Base-by-base conservation (phyloP, 92 coral and sea anemone genomes). In the Montipora capitata region DNA sequence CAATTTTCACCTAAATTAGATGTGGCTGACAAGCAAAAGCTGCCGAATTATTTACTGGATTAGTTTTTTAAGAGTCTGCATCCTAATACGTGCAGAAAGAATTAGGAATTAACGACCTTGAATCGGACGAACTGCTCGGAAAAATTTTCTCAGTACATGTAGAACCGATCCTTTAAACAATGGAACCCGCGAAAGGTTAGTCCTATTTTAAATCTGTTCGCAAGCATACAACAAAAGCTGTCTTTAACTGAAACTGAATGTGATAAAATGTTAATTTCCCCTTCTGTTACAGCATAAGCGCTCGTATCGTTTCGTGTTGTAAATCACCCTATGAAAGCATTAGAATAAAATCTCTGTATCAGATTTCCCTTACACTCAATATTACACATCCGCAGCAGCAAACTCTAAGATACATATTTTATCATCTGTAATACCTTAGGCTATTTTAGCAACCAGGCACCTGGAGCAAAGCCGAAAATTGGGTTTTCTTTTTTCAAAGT, bases 231-330 rank as follows among this genome's bases (percentile, higher is more conserved):
- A 72, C 20, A 2, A 17, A 8, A 12, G 61, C 8, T 3, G 61
- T 6, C 49, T 2, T 20, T 16, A 52, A 61, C 14, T 77, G 71
- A 59, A 72, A 44, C 39, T 82, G 79, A 42, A 83, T 72, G 57
- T 83, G 87, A 83, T 83, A 72, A 83, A 83, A 83, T 72, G 58
- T 61, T 72, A 72, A 83, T 83, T 83, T 83, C 87, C 87, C 79
- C 63, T 59, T 45, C 41, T 72, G 16, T 83, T 72, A 62, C 57
- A 77, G 59, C 45, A 61, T 42, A 45, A 83, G 79, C 44, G 20
- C 39, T 83, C 51, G 61, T 58, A 61, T 72, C 79, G 59, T 20
- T 68, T 81, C 56, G 10, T 16, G 57, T 52, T 81, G 20, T 14
- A 65, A 40, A 40, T 40, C 43, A 39, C 15, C n/a, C 63, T 56